Base-by-base conservation (phyloP, 2,113 vertebrate species). In the Cyprinus carpio region DNA sequence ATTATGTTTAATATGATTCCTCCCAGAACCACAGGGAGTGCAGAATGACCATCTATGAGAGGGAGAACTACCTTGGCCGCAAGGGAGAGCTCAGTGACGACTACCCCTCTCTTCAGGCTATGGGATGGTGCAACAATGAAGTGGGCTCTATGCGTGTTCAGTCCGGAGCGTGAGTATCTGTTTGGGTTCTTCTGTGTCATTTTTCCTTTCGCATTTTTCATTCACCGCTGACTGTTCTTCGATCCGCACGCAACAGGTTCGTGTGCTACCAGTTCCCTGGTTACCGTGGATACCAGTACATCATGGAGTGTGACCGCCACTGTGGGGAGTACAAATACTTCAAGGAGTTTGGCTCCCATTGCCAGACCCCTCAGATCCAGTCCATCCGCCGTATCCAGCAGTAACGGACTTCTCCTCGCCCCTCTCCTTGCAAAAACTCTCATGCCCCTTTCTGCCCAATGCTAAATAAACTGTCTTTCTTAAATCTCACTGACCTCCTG, bases 181-280 rank as follows among this genome's bases (percentile, higher is more conserved):
- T n/a, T 11, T 58, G 0, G 13, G 37, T 43, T 4, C n/a, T 51
- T 74, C 11, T 18, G 25, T 71, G 20, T 72, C 58, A 60, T 49
- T 9, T 43, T 5, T 76, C 5, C 25, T 72, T 58, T 76, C 20
- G 16, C 74, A 69, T 78, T 10, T 46, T 37, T 76, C 62, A 64
- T 69, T 82, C 6, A 31, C 81, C 34, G 71, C 56, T 20, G 37
- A 64, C 29, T 1, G 6, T 65, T n/a, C 4, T 2, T 20, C 13
- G 15, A 29, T 51, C 60, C 62, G 12, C 25, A 20, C 49, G 4
- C 78, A 3, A 81, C 92, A 99, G 97, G 81, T 98, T 96, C 89
- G 96, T 99, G 83, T 97, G 97, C 93, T 97, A 96, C 77, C 97
- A 98, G 94, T 99, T 95, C 89, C 97, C 97, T 0, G 97, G 98